Percentiles rank a stretch among this genome's conserved stretches.
Evolutionary conservation across 2,113 vertebrate genomes (phyloP).

Genomic region (Gymnarchus niloticus): DNA sequence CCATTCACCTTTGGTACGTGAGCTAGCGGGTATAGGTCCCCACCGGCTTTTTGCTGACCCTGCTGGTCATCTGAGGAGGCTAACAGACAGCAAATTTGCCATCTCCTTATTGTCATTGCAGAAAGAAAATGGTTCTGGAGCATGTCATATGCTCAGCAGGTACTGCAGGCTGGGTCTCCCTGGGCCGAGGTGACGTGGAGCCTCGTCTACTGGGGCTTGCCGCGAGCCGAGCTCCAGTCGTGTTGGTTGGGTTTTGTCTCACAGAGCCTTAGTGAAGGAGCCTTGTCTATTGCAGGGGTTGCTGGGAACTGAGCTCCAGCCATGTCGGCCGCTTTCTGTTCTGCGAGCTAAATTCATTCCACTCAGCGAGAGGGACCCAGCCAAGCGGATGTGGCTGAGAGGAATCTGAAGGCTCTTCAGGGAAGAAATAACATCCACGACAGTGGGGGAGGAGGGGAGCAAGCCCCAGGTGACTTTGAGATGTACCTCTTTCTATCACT

Average conservation of each 20-base stretch:
- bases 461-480: background rate
- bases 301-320: background rate
- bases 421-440: background rate
- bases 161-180: no score
- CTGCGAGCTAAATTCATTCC: background rate
- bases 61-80: background rate
- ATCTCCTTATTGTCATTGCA: no score
- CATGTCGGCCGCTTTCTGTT: conserved; percentile 6
- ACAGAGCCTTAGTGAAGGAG: no score
- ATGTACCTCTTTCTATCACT: no score
- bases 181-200: no score
- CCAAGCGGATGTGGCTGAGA: background rate
- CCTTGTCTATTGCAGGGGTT: background rate
- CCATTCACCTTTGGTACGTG: no score
- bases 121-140: no score
- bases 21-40: background rate
- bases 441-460: no score
- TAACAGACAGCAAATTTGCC: no score
- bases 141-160: background rate
- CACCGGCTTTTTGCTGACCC: background rate
- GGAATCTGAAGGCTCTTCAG: background rate
- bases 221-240: no score
- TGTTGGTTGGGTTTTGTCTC: no score
- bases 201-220: no score
- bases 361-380: background rate